Evolutionary conservation across 1,140 invertebrate genomes (phyloP).

Genomic region (Cydia fagiglandana): DNA sequence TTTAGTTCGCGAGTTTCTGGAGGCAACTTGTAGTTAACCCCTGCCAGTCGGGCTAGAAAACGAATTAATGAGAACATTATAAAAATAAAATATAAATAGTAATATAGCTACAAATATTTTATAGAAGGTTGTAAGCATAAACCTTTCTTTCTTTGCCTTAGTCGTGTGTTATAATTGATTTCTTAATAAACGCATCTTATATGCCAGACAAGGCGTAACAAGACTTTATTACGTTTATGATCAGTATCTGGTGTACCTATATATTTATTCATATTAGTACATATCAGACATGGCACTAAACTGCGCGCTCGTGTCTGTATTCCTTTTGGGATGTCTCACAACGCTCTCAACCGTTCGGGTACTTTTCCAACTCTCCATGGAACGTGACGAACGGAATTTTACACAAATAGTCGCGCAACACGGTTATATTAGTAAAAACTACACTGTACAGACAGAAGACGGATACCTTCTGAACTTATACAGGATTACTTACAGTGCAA

Average conservation of each 20-base stretch:
- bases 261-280: neutral
- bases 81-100: no score
- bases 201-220: no score
- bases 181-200: no score
- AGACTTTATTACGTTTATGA: no score
- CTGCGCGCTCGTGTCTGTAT: neutral
- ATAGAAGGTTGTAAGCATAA: no score
- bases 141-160: no score
- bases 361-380: neutral
- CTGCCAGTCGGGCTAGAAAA: no score
- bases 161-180: no score
- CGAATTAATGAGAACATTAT: no score
- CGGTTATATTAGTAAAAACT: conserved; percentile 53
- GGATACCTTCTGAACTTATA: conserved; percentile 77
- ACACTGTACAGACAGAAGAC: conserved; percentile 70
- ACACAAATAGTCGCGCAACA: conserved; percentile 46
- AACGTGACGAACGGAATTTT: conserved; percentile 44
- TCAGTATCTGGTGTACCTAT: neutral
- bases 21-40: no score
- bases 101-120: no score
- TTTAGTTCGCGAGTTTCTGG: no score
- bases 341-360: neutral
- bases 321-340: neutral
- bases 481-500: conserved; percentile 60
- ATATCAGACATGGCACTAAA: neutral